Evolutionary conservation across 2,113 vertebrate genomes (phyloP).

Genomic region (Oplegnathus fasciatus): DNA sequence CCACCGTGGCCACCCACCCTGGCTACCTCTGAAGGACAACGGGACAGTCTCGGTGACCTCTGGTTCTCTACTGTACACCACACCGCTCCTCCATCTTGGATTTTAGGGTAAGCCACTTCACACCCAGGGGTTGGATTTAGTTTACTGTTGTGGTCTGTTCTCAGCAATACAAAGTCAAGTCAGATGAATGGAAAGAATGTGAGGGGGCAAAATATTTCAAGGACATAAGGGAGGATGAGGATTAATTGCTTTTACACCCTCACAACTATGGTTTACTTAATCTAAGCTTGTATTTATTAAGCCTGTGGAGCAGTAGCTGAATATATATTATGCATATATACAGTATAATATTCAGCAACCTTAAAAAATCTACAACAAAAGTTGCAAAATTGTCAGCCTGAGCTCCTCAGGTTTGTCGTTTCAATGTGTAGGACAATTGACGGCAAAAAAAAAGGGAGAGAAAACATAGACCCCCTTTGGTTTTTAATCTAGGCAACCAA

Average conservation of each 20-base stretch:
- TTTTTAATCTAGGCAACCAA: slow-evolving; percentile 23
- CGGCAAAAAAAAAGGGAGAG: background rate
- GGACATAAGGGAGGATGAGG: background rate
- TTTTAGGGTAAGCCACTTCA: slow-evolving; percentile 26
- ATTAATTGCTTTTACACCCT: background rate
- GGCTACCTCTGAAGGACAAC: slow-evolving; percentile 81
- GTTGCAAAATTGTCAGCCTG: background rate
- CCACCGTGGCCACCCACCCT: slow-evolving; percentile 73
- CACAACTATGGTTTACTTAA: background rate
- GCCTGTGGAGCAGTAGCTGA: background rate
- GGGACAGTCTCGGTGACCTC: slow-evolving; percentile 78
- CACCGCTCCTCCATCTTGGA: slow-evolving; percentile 13
- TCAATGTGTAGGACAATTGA: background rate
- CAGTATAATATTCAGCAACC: background rate
- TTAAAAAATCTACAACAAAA: background rate
- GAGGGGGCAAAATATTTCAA: background rate
- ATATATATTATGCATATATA: no score
- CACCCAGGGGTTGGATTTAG: background rate
- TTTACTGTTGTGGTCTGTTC: background rate
- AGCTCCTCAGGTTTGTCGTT: slow-evolving; percentile 18
- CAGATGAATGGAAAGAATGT: background rate
- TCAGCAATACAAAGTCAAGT: background rate
- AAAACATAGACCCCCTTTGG: background rate
- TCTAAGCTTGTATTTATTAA: background rate
- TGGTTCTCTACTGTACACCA: slow-evolving; percentile 52